Percentiles rank a stretch among this genome's conserved stretches.
These are phyloP conservation scores for Myathropa florea DNA, from an alignment of 2,888 invertebrate genomes.

Conservation along the genomic window DNA sequence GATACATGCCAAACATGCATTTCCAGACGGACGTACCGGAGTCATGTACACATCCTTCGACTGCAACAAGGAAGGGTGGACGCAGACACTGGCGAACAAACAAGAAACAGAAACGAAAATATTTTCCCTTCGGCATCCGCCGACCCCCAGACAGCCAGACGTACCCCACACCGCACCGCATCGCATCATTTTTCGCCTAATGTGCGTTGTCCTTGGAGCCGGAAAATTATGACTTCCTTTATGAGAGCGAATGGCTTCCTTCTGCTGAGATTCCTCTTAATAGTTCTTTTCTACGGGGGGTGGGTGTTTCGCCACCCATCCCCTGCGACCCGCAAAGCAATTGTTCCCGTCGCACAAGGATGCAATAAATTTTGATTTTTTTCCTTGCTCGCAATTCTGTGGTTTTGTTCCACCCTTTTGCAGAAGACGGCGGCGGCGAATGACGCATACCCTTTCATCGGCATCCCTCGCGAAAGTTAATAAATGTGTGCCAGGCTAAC, in stretches of 20 bases:
- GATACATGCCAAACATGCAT: conserved; percentile 51
- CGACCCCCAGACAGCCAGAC: conserved; percentile 51
- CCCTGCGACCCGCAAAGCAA: conserved; percentile 23
- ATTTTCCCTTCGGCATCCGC: conserved; percentile 51
- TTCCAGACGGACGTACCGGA: conserved; percentile 28
- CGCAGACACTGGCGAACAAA: conserved; percentile 35
- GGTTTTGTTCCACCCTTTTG: conserved; percentile 44
- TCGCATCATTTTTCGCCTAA: conserved; percentile 26
- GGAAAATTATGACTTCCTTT: conserved; percentile 70
- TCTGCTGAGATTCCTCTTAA: conserved; percentile 62
- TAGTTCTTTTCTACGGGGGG: conserved; percentile 38
- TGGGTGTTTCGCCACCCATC: background rate
- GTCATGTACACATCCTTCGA: conserved; percentile 7
- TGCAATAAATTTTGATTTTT: conserved; percentile 64
- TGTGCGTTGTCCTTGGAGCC: conserved; percentile 61
- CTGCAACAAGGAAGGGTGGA: conserved; percentile 30
- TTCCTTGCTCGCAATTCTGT: conserved; percentile 26
- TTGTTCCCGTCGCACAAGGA: conserved; percentile 47
- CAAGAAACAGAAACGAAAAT: conserved; percentile 55
- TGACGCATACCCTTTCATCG: conserved; percentile 48
- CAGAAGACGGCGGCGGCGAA: background rate
- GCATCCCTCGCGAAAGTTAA: conserved; percentile 47
- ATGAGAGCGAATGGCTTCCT: conserved; percentile 66
- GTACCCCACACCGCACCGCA: conserved; percentile 29
- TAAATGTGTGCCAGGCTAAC: conserved; percentile 57